Evolutionary conservation across 2,888 invertebrate species (phyloP), one percentile per base, ranked within the genome.

Genomic region (Ormyrus labotus): DNA sequence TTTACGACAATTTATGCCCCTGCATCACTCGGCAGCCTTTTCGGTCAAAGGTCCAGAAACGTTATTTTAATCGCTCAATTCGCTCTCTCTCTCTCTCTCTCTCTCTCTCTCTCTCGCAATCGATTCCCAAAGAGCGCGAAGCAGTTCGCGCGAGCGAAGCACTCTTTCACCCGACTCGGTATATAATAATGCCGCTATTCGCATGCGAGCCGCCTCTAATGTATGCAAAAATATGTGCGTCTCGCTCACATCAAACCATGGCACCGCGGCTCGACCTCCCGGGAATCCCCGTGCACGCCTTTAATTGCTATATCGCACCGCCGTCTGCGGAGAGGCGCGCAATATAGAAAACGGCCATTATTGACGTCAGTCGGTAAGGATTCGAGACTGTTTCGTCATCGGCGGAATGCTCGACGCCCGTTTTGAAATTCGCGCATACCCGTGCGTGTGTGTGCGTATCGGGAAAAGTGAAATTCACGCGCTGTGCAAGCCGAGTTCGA

Each of bases 211-310:
- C 51, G 50, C 13, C 10, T 58, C 11, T 58, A 72, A 77, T 77
- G 9, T 70, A 77, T 77, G 77, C n/a, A 58, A 77, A 77, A 70
- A 57, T 77, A 77, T 77, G 61, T 64, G 70, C 70, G 69, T 77
- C 63, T 58, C 57, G 55, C 47, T 50, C 48, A 47, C n/a, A 60
- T 50, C 19, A 13, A 57, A 73, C 73, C 60, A 75, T 68, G 51
- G 58, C 65, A 67, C 64, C 13, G 6, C 34, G 48, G 57, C 5
- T 51, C 64, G 58, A 64, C 63, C 50, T 70, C 69, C 64, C 50
- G 70, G 70, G 58, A 77, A 77, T 77, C 10, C 45, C 70, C n/a
- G 4, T 19, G 50, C 61, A 6, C 64, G 10, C 7, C 7, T 60
- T 51, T 71, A 74, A 48, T 65, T 58, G 19, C 60, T 64, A n/a